A percentile compares a stretch with the other conserved stretches of the same genome.
Conservation (phyloP, 2,113 vertebrate species). For the Myanophis thanlyinensis region DNA sequence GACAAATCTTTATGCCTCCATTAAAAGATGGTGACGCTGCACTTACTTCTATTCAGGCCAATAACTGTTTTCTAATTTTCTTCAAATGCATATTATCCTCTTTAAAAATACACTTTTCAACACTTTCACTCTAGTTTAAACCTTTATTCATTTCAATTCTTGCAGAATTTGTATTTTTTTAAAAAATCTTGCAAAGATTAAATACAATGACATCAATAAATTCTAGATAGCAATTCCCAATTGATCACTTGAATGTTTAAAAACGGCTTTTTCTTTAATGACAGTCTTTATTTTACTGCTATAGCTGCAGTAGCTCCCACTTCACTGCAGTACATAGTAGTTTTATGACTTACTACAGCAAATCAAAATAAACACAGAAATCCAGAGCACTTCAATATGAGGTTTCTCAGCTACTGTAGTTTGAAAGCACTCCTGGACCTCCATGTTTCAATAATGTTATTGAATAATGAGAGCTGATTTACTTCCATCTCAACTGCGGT, state of each 20-base stretch:
- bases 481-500: background rate
- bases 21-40: background rate
- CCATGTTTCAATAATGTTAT: background rate
- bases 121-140: background rate
- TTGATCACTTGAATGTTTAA: background rate
- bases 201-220: background rate
- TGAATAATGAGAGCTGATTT: background rate
- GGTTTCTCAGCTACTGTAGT: background rate
- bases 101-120: background rate
- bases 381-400: background rate
- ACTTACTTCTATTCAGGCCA: background rate
- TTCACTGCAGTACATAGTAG: background rate
- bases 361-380: background rate
- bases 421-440: background rate
- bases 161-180: background rate
- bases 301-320: background rate
- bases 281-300: background rate
- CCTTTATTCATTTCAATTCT: background rate
- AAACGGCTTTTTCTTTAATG: background rate
- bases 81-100: background rate
- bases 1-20: background rate
- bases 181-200: background rate
- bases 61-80: background rate
- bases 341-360: background rate
- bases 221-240: background rate